Base-by-base conservation (phyloP, 2,113 vertebrate genomes). In the Limanda limanda region DNA sequence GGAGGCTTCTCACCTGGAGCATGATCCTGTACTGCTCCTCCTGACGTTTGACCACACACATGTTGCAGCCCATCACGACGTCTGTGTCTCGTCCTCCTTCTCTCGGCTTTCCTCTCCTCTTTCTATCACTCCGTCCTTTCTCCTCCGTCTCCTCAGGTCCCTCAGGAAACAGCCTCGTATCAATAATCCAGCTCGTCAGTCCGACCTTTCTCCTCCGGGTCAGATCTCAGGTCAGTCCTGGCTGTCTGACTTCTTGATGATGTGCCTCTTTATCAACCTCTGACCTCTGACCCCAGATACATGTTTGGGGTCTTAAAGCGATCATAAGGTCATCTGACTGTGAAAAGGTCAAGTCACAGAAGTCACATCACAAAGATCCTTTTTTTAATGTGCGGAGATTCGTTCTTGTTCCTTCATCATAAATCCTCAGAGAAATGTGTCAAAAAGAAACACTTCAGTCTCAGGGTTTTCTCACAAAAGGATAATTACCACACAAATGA, bases 11-110 rank as follows among this genome's bases (percentile, higher is more conserved):
- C 75, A 96, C 96, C 95, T 96, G 96, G 83, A 96, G 94, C 95
- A 95, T 94, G 90, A 96, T 94, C 87, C 93, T 91, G 93, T 95
- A 96, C 80, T 95, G 96, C 89, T 96, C 95, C 92, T 96, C 96
- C n/a, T 95, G 95, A 55, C 95, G 95, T 86, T 94, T 94, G 68
- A 96, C 93, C 92, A 96, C 94, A 71, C 96, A 96, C 95, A 96
- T 96, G 93, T 96, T 96, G 77, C 96, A 96, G 86, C 96, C 96
- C 95, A 96, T 96, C 91, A 88, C 84, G 86, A 7, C 35, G 48
- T 40, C 71, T 48, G 51, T 59, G 15, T 1, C 76, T 80, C n/a
- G 27, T 51, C 21, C 25, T 45, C 60, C 21, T 3, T 12, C 0
- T 40, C 65, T 64, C 23, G 45, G 15, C 35, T 37, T 37, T 37